These are phyloP conservation scores for Tupaia tana DNA, from an alignment of 2,113 vertebrate species.

Conservation along the genomic window DNA sequence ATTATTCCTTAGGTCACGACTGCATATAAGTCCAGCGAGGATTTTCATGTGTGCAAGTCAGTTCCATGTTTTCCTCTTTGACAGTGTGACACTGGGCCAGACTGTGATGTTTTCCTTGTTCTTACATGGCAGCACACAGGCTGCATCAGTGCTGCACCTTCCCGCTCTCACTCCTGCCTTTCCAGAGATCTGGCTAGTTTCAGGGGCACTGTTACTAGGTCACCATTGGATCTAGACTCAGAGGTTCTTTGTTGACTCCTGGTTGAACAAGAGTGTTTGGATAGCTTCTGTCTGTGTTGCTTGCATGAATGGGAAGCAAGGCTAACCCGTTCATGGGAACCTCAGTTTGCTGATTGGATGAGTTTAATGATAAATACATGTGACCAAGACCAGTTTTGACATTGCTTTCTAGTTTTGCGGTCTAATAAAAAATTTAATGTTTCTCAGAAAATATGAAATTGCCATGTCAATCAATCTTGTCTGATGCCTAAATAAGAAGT, in stretches of 20 bases:
- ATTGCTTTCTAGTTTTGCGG: conserved; percentile 56
- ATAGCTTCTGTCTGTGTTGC: not conserved
- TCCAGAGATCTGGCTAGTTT: not conserved
- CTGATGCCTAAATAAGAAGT: conserved; percentile 67
- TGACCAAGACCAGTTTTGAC: conserved; percentile 61
- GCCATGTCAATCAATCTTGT: conserved; percentile 75
- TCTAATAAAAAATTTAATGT: conserved; percentile 69
- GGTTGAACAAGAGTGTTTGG: conserved; percentile 22
- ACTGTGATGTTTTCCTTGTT: no score
- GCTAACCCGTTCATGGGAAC: conserved; percentile 24
- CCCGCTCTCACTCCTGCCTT: not conserved
- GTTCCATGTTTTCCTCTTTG: not conserved
- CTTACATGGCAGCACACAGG: not conserved
- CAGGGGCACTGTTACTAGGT: not conserved
- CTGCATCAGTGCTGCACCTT: not conserved
- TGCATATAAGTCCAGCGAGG: not conserved
- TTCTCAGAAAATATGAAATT: conserved; percentile 73
- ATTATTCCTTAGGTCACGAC: not conserved
- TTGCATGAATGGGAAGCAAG: conserved; percentile 39
- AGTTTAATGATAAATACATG: conserved; percentile 71
- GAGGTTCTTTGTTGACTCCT: not conserved
- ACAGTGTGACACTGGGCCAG: not conserved
- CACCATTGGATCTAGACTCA: not conserved
- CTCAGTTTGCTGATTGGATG: conserved; percentile 31
- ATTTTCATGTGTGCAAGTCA: not conserved